Evolutionary conservation across 2,888 invertebrate genomes (phyloP).

Genomic region (Sycophila texana): DNA sequence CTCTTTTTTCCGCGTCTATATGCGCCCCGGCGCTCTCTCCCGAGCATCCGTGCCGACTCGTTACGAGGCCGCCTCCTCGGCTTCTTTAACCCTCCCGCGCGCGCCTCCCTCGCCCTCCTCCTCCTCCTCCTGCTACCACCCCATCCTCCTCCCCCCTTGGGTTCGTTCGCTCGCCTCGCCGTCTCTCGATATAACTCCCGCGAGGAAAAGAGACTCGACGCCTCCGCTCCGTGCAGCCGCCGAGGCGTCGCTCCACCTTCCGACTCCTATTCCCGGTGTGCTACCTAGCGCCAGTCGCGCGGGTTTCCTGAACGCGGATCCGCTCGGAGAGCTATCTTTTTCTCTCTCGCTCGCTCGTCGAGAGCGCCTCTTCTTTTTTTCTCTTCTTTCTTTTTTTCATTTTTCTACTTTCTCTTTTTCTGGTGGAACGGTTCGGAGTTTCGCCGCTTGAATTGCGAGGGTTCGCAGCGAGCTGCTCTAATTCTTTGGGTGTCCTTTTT

Average conservation of each 20-base stretch:
- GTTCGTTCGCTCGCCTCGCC: neutral
- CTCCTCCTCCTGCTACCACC: neutral
- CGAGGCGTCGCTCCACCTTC: conserved; percentile 14
- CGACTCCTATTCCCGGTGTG: neutral
- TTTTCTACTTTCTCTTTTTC: neutral
- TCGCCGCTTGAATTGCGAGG: neutral
- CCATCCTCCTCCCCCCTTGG: neutral
- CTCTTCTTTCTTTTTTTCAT: neutral
- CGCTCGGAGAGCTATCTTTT: neutral
- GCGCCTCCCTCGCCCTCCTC: conserved; percentile 31
- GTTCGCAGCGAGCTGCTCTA: neutral
- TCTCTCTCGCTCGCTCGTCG: neutral
- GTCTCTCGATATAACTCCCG: conserved; percentile 33
- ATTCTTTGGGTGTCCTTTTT: no score
- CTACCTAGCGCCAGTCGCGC: no score
- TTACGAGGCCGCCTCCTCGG: conserved; percentile 28
- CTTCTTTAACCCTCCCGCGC: conserved; percentile 33
- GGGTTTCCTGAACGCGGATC: neutral
- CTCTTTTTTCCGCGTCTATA: neutral
- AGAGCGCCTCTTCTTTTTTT: neutral
- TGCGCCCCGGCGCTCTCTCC: conserved; percentile 16
- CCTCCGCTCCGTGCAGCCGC: conserved; percentile 5
- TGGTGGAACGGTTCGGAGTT: neutral
- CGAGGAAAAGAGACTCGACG: conserved; percentile 22
- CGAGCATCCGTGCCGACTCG: conserved; percentile 22